Conservation (phyloP, 2,113 vertebrate genomes). For the Hypomesus transpacificus region DNA sequence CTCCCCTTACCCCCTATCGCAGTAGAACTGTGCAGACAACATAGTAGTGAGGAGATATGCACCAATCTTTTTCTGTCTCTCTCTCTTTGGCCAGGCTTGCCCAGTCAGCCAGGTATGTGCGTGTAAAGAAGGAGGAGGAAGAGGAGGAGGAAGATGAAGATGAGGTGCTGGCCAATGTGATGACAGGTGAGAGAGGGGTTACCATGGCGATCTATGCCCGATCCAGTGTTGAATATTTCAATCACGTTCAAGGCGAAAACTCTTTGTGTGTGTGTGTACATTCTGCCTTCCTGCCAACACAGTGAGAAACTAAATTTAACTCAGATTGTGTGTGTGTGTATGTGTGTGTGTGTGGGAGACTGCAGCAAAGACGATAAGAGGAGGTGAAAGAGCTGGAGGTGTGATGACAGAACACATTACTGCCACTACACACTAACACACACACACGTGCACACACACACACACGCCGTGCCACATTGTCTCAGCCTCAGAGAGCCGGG, state of each 20-base stretch:
- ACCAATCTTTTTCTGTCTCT: not conserved
- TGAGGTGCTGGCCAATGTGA: constrained; percentile 51
- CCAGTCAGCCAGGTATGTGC: constrained; percentile 69
- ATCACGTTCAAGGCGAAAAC: constrained; percentile 40
- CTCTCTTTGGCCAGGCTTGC: constrained; percentile 42
- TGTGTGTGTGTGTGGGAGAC: not conserved
- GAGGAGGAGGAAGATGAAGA: constrained; percentile 36
- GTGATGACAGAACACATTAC: constrained; percentile 34
- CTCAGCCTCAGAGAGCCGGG: too few species aligned
- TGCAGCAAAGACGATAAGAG: constrained; percentile 16
- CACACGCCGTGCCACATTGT: not conserved
- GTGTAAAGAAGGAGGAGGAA: constrained; percentile 72
- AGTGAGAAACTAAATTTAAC: too few species aligned
- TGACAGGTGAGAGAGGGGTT: constrained; percentile 51
- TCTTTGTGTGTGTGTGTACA: not conserved
- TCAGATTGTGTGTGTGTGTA: not conserved
- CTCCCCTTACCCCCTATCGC: too few species aligned
- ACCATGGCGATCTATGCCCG: not conserved
- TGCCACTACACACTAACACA: not conserved
- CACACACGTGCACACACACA: not conserved
- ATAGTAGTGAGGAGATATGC: too few species aligned
- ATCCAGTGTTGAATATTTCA: not conserved
- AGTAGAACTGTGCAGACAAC: too few species aligned
- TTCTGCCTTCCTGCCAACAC: too few species aligned
- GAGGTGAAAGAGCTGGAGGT: constrained; percentile 27